These are phyloP conservation scores for Atrichornis clamosus DNA, from an alignment of 2,113 vertebrate species.

Conservation along the genomic window DNA sequence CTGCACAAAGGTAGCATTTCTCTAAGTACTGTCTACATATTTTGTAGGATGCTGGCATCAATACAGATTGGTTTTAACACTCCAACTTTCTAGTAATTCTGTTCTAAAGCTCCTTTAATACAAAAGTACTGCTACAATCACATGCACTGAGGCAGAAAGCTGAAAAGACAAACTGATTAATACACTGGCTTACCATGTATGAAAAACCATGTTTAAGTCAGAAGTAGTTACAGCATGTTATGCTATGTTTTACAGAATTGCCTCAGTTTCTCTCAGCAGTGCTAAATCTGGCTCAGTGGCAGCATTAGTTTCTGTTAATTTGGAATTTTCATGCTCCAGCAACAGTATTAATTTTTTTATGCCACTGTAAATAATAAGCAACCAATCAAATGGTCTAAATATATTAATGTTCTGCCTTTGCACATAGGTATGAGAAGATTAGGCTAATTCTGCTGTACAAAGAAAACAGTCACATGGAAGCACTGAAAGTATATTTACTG, in stretches of 20 bases:
- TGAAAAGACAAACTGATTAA: constrained; percentile 46
- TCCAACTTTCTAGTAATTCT: background rate
- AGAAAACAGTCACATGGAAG: constrained; percentile 32
- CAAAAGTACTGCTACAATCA: background rate
- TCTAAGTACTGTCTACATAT: background rate
- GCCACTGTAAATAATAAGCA: constrained; percentile 68
- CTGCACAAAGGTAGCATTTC: background rate
- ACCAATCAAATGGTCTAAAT: constrained; percentile 72
- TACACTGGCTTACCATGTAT: background rate
- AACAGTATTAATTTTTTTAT: constrained; percentile 73
- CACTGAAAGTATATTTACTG: constrained; percentile 11
- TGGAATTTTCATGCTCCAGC: constrained; percentile 69
- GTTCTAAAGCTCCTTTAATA: background rate
- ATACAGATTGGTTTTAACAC: background rate
- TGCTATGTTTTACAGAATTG: constrained; percentile 25
- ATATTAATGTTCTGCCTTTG: constrained; percentile 66
- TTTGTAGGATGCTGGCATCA: background rate
- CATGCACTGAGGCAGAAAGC: background rate
- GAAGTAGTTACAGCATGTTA: background rate
- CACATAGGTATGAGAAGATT: constrained; percentile 71
- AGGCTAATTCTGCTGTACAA: constrained; percentile 56
- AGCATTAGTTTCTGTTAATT: constrained; percentile 71
- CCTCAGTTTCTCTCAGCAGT: constrained; percentile 64
- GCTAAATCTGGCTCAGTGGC: constrained; percentile 27
- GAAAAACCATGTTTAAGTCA: constrained; percentile 49